phyloP scores from a whole-genome alignment of 2,797 vertebrate genomes.

The Tenualosa thibaudeaui region DNA sequence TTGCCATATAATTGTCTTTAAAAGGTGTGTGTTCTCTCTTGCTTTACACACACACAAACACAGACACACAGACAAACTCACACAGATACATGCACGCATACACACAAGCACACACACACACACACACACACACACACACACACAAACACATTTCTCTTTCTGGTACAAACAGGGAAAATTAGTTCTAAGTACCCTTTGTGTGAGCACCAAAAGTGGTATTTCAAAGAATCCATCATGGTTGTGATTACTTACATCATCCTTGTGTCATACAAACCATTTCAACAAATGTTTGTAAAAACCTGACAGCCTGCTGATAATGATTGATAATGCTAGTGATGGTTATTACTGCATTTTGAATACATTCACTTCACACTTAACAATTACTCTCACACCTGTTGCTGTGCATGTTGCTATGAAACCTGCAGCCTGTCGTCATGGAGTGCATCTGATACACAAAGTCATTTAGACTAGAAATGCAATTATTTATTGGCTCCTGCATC shows the following conservation, averaged over 20 bases:
- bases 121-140: neutral
- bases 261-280: neutral
- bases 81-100: neutral
- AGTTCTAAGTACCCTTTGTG: neutral
- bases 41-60: neutral
- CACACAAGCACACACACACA: neutral
- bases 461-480: neutral
- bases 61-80: neutral
- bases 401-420: conserved; percentile 2
- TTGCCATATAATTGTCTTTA: neutral
- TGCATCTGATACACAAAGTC: neutral
- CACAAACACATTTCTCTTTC: neutral
- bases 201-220: neutral
- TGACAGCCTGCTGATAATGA: neutral
- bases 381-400: neutral
- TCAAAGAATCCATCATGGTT: conserved; percentile 5
- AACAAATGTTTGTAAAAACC: neutral
- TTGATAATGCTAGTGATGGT: neutral
- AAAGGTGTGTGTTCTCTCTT: neutral
- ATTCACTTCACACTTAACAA: neutral
- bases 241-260: conserved; percentile 10
- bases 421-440: neutral
- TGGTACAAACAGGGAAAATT: neutral
- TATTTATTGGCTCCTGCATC: neutral
- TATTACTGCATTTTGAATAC: neutral